A percentile compares a stretch with the other conserved stretches of the same genome.
Conservation (phyloP, 2,797 vertebrate genomes). For the Melanogrammus aeglefinus region DNA sequence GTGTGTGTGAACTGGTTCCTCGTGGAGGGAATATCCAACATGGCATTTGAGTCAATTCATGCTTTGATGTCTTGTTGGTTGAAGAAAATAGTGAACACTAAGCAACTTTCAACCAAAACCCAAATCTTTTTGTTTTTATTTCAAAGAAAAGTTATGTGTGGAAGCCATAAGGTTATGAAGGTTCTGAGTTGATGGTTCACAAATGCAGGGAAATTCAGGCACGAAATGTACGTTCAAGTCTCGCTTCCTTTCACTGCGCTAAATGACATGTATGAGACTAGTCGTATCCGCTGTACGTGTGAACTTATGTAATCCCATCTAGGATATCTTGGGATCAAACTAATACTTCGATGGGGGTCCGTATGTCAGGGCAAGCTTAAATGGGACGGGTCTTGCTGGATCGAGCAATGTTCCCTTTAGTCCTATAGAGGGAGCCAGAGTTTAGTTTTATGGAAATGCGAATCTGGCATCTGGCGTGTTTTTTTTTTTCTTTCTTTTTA, state of each 20-base stretch:
- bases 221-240: conserved; percentile 32
- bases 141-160: conserved; percentile 32
- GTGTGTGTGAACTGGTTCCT: conserved; percentile 57
- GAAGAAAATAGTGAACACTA: conserved; percentile 24
- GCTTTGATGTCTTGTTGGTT: conserved; percentile 36
- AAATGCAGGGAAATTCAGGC: conserved; percentile 29
- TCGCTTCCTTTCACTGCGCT: conserved; percentile 28
- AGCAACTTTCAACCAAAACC: conserved; percentile 41
- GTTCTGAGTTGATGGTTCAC: conserved; percentile 9
- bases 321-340: conserved; percentile 34
- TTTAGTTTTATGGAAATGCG: conserved; percentile 43
- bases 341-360: conserved; percentile 39
- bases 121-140: conserved; percentile 17
- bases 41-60: background rate
- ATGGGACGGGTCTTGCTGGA: conserved; percentile 60
- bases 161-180: conserved; percentile 45
- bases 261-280: conserved; percentile 14
- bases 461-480: conserved; percentile 26
- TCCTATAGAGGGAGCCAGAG: conserved; percentile 59
- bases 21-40: conserved; percentile 62
- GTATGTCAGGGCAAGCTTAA: conserved; percentile 39
- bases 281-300: conserved; percentile 33
- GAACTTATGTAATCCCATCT: conserved; percentile 41
- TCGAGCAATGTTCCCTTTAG: conserved; percentile 52
- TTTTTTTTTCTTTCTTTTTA: background rate